These are phyloP conservation scores for Vulpes vulpes DNA, from an alignment of 2,113 vertebrate genomes.

Conservation along the genomic window DNA sequence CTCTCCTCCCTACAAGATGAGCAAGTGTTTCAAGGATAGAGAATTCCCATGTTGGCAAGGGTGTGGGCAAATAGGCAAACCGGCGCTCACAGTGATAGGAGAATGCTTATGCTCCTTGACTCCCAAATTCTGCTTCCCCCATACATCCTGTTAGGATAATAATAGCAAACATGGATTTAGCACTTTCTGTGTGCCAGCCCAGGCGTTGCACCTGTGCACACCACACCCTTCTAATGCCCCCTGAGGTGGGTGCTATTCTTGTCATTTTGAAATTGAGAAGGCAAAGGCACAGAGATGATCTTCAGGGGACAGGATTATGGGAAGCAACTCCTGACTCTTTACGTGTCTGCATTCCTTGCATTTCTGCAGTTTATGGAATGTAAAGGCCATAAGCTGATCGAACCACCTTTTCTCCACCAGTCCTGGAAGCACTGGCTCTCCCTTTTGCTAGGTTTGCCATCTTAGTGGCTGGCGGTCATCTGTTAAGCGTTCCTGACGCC, in stretches of 20 bases:
- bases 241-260: neutral
- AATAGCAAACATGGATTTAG: neutral
- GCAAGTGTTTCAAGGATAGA: neutral
- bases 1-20: neutral
- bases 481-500: no score
- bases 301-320: neutral
- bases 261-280: neutral
- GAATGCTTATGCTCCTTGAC: neutral
- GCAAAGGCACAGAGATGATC: neutral
- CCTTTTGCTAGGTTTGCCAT: neutral
- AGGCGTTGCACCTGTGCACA: fast-evolving
- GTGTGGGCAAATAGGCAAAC: neutral
- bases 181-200: neutral
- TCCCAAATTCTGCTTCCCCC: conserved; percentile 9
- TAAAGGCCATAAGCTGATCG: neutral
- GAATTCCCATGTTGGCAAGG: conserved; percentile 1
- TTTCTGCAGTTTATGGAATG: neutral
- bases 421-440: neutral
- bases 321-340: neutral
- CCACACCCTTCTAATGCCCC: no score
- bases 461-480: fast-evolving
- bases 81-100: neutral
- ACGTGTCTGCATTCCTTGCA: neutral
- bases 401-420: neutral
- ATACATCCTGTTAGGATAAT: neutral